Conservation (phyloP, 2,888 invertebrate species). For the Lasioglossum malachurum region DNA sequence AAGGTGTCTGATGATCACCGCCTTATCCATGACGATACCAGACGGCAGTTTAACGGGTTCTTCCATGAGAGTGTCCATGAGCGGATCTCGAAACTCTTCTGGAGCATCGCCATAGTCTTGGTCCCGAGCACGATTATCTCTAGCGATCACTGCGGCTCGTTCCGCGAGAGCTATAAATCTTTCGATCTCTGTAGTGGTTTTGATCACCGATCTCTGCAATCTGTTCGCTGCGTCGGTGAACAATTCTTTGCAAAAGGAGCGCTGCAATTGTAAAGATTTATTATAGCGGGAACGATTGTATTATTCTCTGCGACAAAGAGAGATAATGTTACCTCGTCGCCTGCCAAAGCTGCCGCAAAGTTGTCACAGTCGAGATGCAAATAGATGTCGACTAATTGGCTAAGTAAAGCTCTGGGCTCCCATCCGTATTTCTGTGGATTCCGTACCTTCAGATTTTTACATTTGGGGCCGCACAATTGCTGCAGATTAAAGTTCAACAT, state of each 20-base stretch:
- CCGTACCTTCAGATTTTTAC: constrained; percentile 96
- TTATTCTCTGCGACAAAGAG: neutral
- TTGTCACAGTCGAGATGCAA: constrained; percentile 96
- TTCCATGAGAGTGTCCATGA: constrained; percentile 99
- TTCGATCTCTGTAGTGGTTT: constrained; percentile 93
- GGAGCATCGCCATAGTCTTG: constrained; percentile 98
- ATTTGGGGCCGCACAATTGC: constrained; percentile 98
- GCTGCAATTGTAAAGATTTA: constrained; percentile 86
- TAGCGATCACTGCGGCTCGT: constrained; percentile 91
- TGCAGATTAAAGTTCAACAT: constrained; percentile 99
- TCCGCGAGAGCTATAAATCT: constrained; percentile 92
- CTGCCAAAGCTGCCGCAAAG: constrained; percentile 96
- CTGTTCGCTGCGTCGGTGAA: constrained; percentile 96
- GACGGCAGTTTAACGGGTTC: constrained; percentile 97
- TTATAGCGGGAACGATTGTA: neutral
- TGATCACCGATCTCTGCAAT: constrained; percentile 93
- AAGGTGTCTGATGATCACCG: constrained; percentile 96
- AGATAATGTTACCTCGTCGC: constrained; percentile 92
- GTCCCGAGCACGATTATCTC: constrained; percentile 94
- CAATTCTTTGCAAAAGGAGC: constrained; percentile 96
- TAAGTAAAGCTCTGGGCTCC: constrained; percentile 96
- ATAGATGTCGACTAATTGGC: constrained; percentile 98
- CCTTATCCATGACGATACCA: constrained; percentile 95
- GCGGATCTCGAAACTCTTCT: constrained; percentile 97
- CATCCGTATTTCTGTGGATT: constrained; percentile 98